phyloP scores from a whole-genome alignment of 2,797 vertebrate species.

The Lithobates pipiens region DNA sequence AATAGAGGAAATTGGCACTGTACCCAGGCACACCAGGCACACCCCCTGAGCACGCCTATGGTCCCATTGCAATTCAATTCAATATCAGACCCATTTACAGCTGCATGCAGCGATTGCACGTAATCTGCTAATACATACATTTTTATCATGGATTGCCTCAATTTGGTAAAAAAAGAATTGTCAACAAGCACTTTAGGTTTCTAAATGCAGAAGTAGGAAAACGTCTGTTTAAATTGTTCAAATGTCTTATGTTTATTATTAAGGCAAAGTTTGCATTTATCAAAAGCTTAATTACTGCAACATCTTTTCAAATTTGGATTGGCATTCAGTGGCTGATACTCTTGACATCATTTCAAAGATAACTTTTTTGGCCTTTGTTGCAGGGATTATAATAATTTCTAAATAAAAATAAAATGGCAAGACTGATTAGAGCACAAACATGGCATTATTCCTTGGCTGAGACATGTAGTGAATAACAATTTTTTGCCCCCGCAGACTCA shows the following conservation, averaged over 20 bases:
- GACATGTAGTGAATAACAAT: conserved; percentile 51
- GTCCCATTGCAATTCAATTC: not conserved
- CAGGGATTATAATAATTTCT: conserved; percentile 46
- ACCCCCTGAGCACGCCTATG: no score
- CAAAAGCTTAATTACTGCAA: conserved; percentile 44
- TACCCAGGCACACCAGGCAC: no score
- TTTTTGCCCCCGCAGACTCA: conserved; percentile 30
- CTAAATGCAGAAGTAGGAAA: conserved; percentile 4
- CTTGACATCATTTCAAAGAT: conserved; percentile 50
- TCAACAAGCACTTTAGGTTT: not conserved
- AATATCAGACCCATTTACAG: not conserved
- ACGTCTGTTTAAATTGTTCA: conserved; percentile 21
- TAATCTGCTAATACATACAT: not conserved
- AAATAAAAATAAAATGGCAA: conserved; percentile 56
- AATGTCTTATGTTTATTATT: conserved; percentile 14
- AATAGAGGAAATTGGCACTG: no score
- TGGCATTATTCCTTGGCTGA: conserved; percentile 34
- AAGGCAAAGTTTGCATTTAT: conserved; percentile 34
- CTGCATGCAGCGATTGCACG: not conserved
- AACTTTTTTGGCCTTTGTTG: conserved; percentile 56
- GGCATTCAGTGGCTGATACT: conserved; percentile 37
- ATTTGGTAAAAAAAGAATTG: not conserved
- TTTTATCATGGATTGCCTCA: not conserved
- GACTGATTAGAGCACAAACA: conserved; percentile 44
- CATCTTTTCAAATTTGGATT: conserved; percentile 17